phyloP scores from a whole-genome alignment of 2,888 invertebrate species.

The Colletes collaris region DNA sequence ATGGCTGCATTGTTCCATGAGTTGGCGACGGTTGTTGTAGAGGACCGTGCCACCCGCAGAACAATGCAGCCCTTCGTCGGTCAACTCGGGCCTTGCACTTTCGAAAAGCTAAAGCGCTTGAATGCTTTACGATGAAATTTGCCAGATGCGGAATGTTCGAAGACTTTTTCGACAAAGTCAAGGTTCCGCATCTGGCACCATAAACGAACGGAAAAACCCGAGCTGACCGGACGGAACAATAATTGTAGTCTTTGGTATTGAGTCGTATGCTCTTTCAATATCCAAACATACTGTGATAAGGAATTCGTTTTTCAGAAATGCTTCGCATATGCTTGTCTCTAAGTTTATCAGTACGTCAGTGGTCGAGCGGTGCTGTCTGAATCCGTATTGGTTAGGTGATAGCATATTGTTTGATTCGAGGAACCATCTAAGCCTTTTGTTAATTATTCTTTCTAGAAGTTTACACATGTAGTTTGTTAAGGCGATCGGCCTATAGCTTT shows the following conservation, averaged over 20 bases:
- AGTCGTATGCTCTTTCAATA: background rate
- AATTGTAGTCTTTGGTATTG: background rate
- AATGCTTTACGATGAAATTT: too few species aligned
- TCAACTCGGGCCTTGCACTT: too few species aligned
- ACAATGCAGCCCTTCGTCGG: too few species aligned
- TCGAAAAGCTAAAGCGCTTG: too few species aligned
- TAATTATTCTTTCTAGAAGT: conserved; percentile 5
- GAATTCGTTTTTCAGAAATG: background rate
- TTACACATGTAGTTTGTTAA: background rate
- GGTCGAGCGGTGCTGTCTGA: background rate
- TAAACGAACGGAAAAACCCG: too few species aligned
- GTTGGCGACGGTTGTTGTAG: too few species aligned
- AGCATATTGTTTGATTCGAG: background rate
- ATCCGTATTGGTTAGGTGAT: background rate
- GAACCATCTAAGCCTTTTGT: conserved; percentile 9
- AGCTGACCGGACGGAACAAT: too few species aligned
- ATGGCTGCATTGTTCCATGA: too few species aligned
- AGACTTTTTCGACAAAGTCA: too few species aligned
- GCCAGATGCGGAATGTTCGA: too few species aligned
- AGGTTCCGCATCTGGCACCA: too few species aligned
- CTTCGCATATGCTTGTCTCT: background rate
- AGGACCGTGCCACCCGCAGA: too few species aligned
- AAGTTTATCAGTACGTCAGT: background rate
- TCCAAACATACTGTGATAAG: background rate
- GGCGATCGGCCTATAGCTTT: conserved; percentile 6